Evolutionary conservation across 2,113 vertebrate genomes (phyloP).

Genomic region (Marmota flaviventris): DNA sequence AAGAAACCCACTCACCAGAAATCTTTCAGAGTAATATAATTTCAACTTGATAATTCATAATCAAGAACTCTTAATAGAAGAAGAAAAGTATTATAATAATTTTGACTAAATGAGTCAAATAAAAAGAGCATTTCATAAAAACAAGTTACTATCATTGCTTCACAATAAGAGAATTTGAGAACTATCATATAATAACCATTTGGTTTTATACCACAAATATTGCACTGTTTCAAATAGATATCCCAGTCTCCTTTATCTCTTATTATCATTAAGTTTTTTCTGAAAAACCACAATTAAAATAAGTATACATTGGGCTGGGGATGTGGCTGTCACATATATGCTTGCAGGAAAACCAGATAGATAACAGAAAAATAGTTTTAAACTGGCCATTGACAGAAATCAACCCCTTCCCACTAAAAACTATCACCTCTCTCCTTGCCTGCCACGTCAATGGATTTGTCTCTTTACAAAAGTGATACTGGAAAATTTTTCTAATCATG

Average conservation of each 20-base stretch:
- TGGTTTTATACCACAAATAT: not conserved
- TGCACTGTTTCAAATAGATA: constrained; percentile 45
- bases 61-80: constrained; percentile 2
- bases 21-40: constrained; percentile 12
- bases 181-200: not conserved
- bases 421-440: not conserved
- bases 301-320: not conserved
- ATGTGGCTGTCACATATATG: not conserved
- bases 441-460: not conserved
- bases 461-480: not conserved
- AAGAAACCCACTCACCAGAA: not conserved
- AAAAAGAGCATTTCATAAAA: constrained; percentile 45
- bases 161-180: constrained; percentile 42
- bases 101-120: constrained; percentile 27
- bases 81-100: not conserved
- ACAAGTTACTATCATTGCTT: constrained; percentile 19
- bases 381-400: constrained; percentile 45
- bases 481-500: not conserved
- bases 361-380: not conserved
- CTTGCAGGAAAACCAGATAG: not conserved
- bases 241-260: constrained; percentile 13
- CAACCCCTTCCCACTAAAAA: not conserved
- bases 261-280: constrained; percentile 11
- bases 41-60: constrained; percentile 19
- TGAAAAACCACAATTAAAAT: constrained; percentile 19